Evolutionary conservation across 2,888 invertebrate genomes (phyloP).

Genomic region (Andrena flavipes): DNA sequence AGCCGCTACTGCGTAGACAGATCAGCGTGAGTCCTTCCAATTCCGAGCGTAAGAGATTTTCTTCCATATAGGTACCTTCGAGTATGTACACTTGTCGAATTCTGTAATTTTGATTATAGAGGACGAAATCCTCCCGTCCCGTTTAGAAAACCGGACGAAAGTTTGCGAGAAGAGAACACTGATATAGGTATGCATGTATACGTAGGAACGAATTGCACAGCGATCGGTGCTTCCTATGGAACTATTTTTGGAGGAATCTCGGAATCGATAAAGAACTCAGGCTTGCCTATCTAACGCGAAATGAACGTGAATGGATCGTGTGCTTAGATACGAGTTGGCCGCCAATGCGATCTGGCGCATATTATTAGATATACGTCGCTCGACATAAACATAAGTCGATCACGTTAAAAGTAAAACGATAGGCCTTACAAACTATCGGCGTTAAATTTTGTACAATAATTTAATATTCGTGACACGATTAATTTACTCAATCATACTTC

Average conservation of each 20-base stretch:
- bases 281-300: constrained; percentile 52
- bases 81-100: not conserved
- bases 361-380: constrained; percentile 47
- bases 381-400: constrained; percentile 48
- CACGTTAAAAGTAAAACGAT: constrained; percentile 61
- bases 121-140: not conserved
- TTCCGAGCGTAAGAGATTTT: not conserved
- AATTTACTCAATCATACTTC: constrained; percentile 61
- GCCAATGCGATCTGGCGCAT: constrained; percentile 40
- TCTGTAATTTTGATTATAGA: too few species aligned
- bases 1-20: constrained; percentile 45
- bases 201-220: not conserved
- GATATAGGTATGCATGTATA: too few species aligned
- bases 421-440: constrained; percentile 71
- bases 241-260: constrained; percentile 22
- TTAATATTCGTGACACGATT: constrained; percentile 68
- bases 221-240: constrained; percentile 45
- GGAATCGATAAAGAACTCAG: constrained; percentile 46
- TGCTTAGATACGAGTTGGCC: constrained; percentile 66
- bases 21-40: constrained; percentile 20
- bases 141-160: not conserved
- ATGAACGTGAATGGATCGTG: constrained; percentile 71
- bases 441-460: constrained; percentile 77
- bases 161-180: not conserved
- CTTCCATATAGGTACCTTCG: not conserved